Evolutionary conservation across 2,797 vertebrate genomes (phyloP).

Genomic region (Gephyroberyx darwinii): DNA sequence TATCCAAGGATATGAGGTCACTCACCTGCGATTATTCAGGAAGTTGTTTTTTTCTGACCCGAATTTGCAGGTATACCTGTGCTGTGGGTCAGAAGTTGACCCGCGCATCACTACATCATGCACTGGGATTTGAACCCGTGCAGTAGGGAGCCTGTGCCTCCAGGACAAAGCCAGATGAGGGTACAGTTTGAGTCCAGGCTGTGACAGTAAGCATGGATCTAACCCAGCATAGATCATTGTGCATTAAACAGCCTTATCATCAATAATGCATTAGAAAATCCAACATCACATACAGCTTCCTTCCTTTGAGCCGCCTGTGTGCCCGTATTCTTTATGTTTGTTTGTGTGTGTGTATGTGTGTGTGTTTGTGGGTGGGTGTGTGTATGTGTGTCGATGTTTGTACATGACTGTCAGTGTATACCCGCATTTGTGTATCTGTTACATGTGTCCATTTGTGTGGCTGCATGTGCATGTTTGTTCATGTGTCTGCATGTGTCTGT

Average conservation of each 20-base stretch:
- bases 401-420: neutral
- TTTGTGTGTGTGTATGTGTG: neutral
- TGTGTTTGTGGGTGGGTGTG: neutral
- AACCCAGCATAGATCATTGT: slow-evolving; percentile 10
- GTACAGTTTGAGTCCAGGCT: slow-evolving; percentile 11
- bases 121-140: neutral
- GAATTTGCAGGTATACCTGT: too few relatives aligned
- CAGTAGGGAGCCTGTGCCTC: neutral
- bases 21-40: too few relatives aligned
- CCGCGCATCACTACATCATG: too few relatives aligned
- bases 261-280: slow-evolving; percentile 35
- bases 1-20: too few relatives aligned
- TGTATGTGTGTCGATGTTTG: neutral
- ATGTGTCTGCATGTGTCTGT: neutral
- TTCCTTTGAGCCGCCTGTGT: slow-evolving; percentile 4
- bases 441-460: neutral
- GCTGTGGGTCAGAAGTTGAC: too few relatives aligned
- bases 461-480: neutral
- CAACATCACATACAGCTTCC: neutral
- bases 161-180: slow-evolving; percentile 14
- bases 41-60: too few relatives aligned
- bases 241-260: slow-evolving; percentile 39
- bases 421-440: neutral
- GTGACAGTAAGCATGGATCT: slow-evolving; percentile 18
- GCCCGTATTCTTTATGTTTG: neutral